Base-by-base conservation (phyloP, 2,888 invertebrate species). In the Agrotis puta region DNA sequence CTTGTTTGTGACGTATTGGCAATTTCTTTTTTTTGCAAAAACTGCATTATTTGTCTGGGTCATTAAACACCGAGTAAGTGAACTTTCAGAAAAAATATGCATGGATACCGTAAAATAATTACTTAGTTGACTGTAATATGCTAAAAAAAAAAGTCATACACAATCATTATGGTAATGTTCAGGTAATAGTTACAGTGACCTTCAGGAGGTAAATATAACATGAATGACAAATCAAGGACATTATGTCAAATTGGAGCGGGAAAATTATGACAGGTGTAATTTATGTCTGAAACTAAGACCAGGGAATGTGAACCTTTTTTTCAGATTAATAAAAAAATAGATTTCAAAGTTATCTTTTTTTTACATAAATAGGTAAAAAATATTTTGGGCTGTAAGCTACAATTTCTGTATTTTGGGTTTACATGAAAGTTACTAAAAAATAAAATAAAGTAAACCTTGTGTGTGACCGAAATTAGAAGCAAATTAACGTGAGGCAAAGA, bases 181-280 rank as follows among this genome's bases (percentile, higher is more conserved):
- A n/a, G 27, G 20, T 50, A 39, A 39, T 39, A 43, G 45, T 69
- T 67, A 58, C 9, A 22, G 20, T 59, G 16, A 78, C 63, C 63
- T 78, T 76, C 56, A 43, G 51, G 5, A 27, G 11, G 20, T 61
- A 53, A 62, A 69, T 27, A 50, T 24, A 53, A 27, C 24, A 18
- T 48, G 24, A n/a, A 63, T 64, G 69, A 24, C 16, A 62, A 69
- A 62, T 64, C 61, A 69, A 74, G 79, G 74, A 39, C 69, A 56
- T 18, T 57, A 57, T 47, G 18, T 22, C 33, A 69, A 69, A 78
- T 64, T 39, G 39, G n/a, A 11, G 22, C 47, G 16, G 14, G 45
- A 58, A 51, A 59, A 47, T 24, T 22, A 57, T 64, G n/a, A 61
- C 13, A n/a, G 48, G 33, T 45, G 51, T 22, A 59, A 39, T n/a